These are phyloP conservation scores for Alauda arvensis DNA, from an alignment of 2,797 vertebrate species.

Conservation along the genomic window DNA sequence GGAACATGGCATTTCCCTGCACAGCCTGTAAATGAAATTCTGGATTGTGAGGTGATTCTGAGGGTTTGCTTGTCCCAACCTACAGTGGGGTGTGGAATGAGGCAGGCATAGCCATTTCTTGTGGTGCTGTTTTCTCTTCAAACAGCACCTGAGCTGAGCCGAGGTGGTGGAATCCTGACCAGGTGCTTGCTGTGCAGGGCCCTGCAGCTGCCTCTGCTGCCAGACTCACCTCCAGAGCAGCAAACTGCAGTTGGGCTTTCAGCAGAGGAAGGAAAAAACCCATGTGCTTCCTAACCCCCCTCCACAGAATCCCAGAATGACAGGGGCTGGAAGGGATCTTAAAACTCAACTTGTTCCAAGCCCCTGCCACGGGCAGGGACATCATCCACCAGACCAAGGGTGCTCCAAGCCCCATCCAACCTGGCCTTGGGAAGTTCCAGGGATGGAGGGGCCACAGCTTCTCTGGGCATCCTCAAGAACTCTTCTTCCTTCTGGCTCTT, in stretches of 20 bases:
- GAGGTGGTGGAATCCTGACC: neutral
- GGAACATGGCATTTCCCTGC: neutral
- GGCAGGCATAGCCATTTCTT: neutral
- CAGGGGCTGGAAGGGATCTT: neutral
- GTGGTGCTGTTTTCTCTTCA: neutral
- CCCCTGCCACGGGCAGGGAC: neutral
- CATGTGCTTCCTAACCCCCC: neutral
- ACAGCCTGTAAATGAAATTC: neutral
- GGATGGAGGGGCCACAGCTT: neutral
- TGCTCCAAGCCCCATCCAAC: rapidly evolving
- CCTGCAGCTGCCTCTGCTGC: neutral
- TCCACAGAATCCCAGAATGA: neutral
- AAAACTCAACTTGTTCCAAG: neutral
- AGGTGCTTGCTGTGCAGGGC: neutral
- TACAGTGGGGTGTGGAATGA: neutral
- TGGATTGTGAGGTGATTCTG: neutral
- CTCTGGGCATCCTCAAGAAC: neutral
- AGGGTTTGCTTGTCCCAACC: rapidly evolving
- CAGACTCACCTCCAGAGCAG: neutral
- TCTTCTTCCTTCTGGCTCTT: neutral
- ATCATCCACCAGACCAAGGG: rapidly evolving
- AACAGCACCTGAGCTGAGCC: neutral
- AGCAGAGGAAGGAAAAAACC: neutral
- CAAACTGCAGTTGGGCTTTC: neutral
- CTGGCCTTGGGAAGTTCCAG: neutral